Base-by-base conservation (phyloP, 2,888 invertebrate species). In the Cosmopolites sordidus region DNA sequence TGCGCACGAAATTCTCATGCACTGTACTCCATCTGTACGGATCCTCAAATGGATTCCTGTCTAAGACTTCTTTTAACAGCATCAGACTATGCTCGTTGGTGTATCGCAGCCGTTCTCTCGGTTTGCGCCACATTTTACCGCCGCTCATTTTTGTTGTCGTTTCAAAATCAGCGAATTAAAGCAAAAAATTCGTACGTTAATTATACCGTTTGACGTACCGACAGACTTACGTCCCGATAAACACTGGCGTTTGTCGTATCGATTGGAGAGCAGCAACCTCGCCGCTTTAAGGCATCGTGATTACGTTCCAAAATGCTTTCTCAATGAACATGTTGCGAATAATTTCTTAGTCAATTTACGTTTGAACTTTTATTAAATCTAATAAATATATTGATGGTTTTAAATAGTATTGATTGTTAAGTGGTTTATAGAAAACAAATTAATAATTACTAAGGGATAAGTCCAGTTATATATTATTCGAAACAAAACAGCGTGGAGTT, bases 171-270 rank as follows among this genome's bases (percentile, higher is more conserved):
- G 22, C 22, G 11, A 33, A 16, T 27, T 29, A 40, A 2, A n/a
- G 4, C 22, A 41, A 46, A 39, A 48, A 52, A 30, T 5, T 22
- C n/a, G n/a, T 11, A 49, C 49, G 49, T 12, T 51, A 51, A 42
- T 49, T 39, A 46, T 56, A 56, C 40, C 52, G 52, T 56, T 56
- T 56, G 49, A 53, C 56, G 56, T 56, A 53, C 52, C 56, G 56
- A 53, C 56, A 56, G 39, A 8, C 41, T 56, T 52, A 27, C 56
- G 56, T 49, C 56, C 52, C 56, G 56, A 56, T 52, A 56, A 56
- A 51, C 17, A 56, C 56, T 56, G 56, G 41, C 44, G 51, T 54
- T 54, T 56, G 48, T 52, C 48, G 56, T 51, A 51, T 56, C 22
- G 56, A 56, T 56, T 51, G 41, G 51, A 51, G 43, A 42, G 48